phyloP scores from a whole-genome alignment of 2,113 vertebrate species.

The Xiphophorus maculatus region DNA sequence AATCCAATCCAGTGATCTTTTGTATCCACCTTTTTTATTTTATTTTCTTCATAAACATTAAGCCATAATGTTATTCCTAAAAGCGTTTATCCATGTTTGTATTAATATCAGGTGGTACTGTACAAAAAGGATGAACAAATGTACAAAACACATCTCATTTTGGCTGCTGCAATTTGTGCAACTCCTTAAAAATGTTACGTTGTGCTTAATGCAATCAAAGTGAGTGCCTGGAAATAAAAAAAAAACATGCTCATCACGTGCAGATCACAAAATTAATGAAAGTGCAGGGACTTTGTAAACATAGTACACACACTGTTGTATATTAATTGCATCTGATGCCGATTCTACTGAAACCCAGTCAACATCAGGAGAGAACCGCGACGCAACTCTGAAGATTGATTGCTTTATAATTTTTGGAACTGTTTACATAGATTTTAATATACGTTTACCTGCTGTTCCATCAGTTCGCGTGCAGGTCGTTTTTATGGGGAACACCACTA shows the following conservation, averaged over 20 bases:
- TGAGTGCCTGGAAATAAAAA: slow-evolving; percentile 84
- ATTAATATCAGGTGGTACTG: slow-evolving; percentile 74
- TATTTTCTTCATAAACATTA: slow-evolving; percentile 68
- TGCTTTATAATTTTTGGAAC: slow-evolving; percentile 44
- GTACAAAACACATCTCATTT: slow-evolving; percentile 78
- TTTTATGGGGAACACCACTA: slow-evolving; percentile 69
- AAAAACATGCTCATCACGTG: slow-evolving; percentile 74
- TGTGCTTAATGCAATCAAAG: slow-evolving; percentile 88
- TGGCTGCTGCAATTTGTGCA: slow-evolving; percentile 86
- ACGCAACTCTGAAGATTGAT: slow-evolving; percentile 55
- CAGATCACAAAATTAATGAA: slow-evolving; percentile 77
- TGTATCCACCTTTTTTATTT: slow-evolving; percentile 55
- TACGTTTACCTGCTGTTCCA: slow-evolving; percentile 61
- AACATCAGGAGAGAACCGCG: slow-evolving; percentile 43
- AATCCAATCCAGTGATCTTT: slow-evolving; percentile 66
- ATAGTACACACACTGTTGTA: slow-evolving; percentile 71
- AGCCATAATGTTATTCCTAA: slow-evolving; percentile 69
- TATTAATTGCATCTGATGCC: slow-evolving; percentile 62
- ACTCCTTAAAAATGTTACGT: slow-evolving; percentile 84
- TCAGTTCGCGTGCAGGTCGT: slow-evolving; percentile 48
- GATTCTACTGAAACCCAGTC: slow-evolving; percentile 53
- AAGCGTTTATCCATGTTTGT: slow-evolving; percentile 64
- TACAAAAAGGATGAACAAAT: slow-evolving; percentile 71
- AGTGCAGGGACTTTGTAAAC: slow-evolving; percentile 85
- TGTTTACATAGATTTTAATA: slow-evolving; percentile 55